Base-by-base conservation (phyloP, 2,113 vertebrate species). In the Felis chaus region DNA sequence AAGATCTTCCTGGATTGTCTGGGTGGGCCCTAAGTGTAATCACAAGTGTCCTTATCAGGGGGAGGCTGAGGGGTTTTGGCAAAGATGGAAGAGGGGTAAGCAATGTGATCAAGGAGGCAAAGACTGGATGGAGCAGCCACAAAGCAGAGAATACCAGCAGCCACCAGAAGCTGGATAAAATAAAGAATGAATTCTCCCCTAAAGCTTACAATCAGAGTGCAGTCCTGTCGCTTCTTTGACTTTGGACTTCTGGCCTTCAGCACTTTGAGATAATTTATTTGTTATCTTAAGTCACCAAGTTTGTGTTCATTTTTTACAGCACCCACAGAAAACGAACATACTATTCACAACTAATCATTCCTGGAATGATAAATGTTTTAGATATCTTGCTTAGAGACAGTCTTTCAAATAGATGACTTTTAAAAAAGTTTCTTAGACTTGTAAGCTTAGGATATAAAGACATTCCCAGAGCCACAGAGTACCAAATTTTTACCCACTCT, bases 121-220 rank as follows among this genome's bases (percentile, higher is more conserved):
- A 61, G 9, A 12, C 14, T 4, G 4, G 8, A 53, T 7, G 6
- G 53, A 9, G 0, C 2, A n/a, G 19, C 4, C 33, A 69, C 7
- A 25, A 36, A 36, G 7, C 29, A 73, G 18, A 8, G 61, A 90
- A 36, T 39, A 5, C 2, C 1, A 0, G 33, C 19, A 25, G 27
- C 15, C 33, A 41, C 27, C 16, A 69, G 39, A 82, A 73, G 7
- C 10, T 78, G 16, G 15, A 33, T 9, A 4, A 50, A 63, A 18
- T 11, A 66, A 92, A 39, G 6, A 65, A 39, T 16, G 23, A 2
- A 45, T n/a, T 48, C 21, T 45, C 7, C 4, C 12, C 18, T 36
- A 10, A 16, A 45, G 10, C 29, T 45, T 53, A 7, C 13, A 10
- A 50, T 18, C 18, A 7, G 63, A 86, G 10, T 14, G 7, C 4